A percentile compares a stretch with the other conserved stretches of the same genome.
These are phyloP conservation scores for Neosilurus mollespiculum DNA, from an alignment of 2,797 vertebrate species.

Conservation along the genomic window DNA sequence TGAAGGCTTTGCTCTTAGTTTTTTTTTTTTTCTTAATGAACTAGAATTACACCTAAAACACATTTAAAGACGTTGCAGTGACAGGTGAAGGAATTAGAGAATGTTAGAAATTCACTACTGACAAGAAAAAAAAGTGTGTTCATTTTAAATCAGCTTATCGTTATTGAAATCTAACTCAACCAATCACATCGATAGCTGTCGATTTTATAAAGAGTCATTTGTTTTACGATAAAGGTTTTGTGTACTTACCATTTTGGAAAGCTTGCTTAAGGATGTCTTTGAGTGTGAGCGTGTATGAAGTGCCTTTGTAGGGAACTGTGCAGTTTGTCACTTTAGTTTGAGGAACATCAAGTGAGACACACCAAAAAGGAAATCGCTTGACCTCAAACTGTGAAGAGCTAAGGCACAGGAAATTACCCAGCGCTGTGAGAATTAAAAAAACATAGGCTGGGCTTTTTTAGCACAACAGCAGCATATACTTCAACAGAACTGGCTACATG, in stretches of 20 bases:
- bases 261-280: constrained; percentile 16
- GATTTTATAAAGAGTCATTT: neutral
- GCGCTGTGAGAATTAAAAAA: constrained; percentile 46
- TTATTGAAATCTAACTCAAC: neutral
- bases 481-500: constrained; percentile 12
- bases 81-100: neutral
- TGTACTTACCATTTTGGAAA: constrained; percentile 53
- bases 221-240: neutral
- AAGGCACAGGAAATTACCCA: constrained; percentile 59
- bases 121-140: neutral
- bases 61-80: neutral
- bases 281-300: neutral
- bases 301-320: constrained; percentile 45
- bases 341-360: constrained; percentile 57
- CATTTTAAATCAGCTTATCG: neutral
- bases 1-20: neutral
- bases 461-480: constrained; percentile 34
- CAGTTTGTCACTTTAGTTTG: constrained; percentile 54
- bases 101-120: neutral
- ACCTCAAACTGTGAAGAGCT: constrained; percentile 58
- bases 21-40: neutral
- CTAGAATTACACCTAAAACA: neutral
- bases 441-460: constrained; percentile 44
- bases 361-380: constrained; percentile 61
- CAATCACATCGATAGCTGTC: too few relatives aligned